These are phyloP conservation scores for Phallusia fumigata DNA, from an alignment of 23 tunicate species.

Conservation along the genomic window DNA sequence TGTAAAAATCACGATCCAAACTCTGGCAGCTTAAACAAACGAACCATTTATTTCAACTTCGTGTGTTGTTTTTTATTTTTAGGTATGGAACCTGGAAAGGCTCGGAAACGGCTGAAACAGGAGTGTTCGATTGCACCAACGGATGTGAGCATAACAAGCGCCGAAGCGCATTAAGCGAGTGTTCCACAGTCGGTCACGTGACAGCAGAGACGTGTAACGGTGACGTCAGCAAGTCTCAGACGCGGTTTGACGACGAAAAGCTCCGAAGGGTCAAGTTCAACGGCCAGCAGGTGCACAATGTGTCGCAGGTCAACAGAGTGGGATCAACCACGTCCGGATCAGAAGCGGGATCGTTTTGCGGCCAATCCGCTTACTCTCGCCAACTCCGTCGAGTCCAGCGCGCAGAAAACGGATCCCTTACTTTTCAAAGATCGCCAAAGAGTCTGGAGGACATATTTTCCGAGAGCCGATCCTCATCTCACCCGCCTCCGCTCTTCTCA, in stretches of 20 bases:
- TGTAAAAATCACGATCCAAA: too few relatives aligned
- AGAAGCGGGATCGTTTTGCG: constrained; percentile 13
- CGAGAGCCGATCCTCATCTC: neutral
- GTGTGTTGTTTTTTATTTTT: too few relatives aligned
- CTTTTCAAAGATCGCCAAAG: neutral
- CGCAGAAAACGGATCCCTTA: neutral
- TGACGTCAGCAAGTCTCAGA: neutral
- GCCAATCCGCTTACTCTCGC: neutral
- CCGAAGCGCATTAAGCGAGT: constrained; percentile 10
- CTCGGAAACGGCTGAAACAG: neutral
- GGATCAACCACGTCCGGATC: constrained; percentile 17
- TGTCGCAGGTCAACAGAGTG: neutral
- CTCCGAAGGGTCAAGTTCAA: neutral
- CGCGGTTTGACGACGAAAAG: neutral
- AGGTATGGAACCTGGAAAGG: constrained; percentile 10
- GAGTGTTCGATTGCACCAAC: neutral
- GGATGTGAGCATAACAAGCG: constrained; percentile 15
- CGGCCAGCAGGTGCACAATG: neutral
- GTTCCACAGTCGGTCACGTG: constrained; percentile 3
- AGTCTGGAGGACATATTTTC: neutral
- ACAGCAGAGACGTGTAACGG: neutral
- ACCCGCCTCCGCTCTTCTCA: neutral
- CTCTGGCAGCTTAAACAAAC: too few relatives aligned
- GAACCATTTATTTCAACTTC: too few relatives aligned
- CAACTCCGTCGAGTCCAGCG: neutral